Evolutionary conservation across 2,888 invertebrate species (phyloP).

Genomic region (Gnatocerus cornutus): DNA sequence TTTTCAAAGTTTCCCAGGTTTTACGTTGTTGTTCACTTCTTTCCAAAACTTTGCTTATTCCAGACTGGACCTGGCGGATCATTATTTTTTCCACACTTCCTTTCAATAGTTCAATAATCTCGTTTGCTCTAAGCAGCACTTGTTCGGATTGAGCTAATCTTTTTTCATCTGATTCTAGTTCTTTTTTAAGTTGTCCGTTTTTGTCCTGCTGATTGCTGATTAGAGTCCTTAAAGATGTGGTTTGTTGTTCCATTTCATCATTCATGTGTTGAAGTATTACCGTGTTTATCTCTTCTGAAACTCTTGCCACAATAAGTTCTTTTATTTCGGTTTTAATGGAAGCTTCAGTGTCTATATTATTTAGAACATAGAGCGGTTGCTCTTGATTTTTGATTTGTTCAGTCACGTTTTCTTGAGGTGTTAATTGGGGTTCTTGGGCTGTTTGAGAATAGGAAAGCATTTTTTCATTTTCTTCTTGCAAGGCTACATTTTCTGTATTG

Average conservation of each 20-base stretch:
- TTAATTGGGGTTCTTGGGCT: background rate
- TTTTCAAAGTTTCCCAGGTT: background rate
- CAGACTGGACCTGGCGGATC: background rate
- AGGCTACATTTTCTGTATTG: background rate
- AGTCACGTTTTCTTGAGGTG: background rate
- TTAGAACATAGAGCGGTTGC: constrained; percentile 11
- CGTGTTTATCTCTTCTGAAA: constrained; percentile 20
- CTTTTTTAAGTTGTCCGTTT: constrained; percentile 8
- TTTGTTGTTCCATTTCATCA: constrained; percentile 11
- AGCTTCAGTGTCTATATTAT: constrained; percentile 20
- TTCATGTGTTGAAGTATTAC: background rate
- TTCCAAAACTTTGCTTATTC: background rate
- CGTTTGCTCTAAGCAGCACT: constrained; percentile 8
- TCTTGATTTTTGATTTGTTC: background rate
- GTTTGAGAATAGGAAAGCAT: background rate
- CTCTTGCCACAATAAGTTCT: constrained; percentile 8
- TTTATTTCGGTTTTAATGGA: constrained; percentile 35
- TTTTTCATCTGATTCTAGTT: constrained; percentile 15
- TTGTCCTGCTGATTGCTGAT: constrained; percentile 8
- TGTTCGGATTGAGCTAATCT: constrained; percentile 6
- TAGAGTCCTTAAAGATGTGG: constrained; percentile 7
- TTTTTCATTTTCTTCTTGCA: background rate
- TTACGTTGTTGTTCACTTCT: constrained; percentile 3
- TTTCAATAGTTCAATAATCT: constrained; percentile 27
- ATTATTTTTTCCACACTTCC: constrained; percentile 18